Evolutionary conservation across 1,140 invertebrate genomes (phyloP).

Genomic region (Oncopodura yosiiana): DNA sequence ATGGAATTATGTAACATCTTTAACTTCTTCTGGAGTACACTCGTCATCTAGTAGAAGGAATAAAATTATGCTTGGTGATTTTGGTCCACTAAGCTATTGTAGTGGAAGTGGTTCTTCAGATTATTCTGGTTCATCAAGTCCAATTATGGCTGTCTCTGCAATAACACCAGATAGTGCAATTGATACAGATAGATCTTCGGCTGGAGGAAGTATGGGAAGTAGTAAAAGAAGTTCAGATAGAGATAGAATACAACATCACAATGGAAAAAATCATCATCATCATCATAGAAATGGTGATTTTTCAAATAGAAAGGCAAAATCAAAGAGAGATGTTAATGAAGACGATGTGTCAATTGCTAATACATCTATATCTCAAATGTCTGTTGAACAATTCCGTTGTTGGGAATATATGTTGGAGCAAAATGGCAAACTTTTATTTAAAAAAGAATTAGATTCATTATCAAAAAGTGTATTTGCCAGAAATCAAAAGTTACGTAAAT

Average conservation of each 20-base stretch:
- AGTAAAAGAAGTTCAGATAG: slow-evolving; percentile 11
- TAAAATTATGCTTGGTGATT: slow-evolving; percentile 16
- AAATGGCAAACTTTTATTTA: slow-evolving; percentile 76
- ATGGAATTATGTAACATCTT: slow-evolving; percentile 20
- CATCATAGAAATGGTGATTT: slow-evolving; percentile 11
- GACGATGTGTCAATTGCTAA: slow-evolving; percentile 48
- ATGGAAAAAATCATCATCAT: not conserved
- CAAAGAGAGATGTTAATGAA: slow-evolving; percentile 29
- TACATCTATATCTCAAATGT: slow-evolving; percentile 47
- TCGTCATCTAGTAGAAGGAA: not conserved
- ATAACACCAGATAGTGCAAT: slow-evolving; percentile 32
- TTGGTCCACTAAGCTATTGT: slow-evolving; percentile 31
- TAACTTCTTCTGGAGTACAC: not conserved
- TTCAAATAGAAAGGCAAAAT: slow-evolving; percentile 6
- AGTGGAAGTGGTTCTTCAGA: slow-evolving; percentile 32
- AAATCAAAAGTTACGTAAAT: slow-evolving; percentile 33
- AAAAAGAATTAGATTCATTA: slow-evolving; percentile 74
- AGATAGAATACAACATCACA: not conserved
- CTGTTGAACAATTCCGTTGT: slow-evolving; percentile 78
- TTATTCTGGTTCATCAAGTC: slow-evolving; percentile 32
- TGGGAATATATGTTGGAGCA: slow-evolving; percentile 89
- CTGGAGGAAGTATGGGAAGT: slow-evolving; percentile 16
- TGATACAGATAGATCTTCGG: slow-evolving; percentile 32
- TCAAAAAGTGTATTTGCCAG: slow-evolving; percentile 40
- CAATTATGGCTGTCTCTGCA: slow-evolving; percentile 27